Evolutionary conservation across 2,113 vertebrate species (phyloP), one percentile per base, ranked within the genome.

Genomic region (Rousettus leschenaultii): DNA sequence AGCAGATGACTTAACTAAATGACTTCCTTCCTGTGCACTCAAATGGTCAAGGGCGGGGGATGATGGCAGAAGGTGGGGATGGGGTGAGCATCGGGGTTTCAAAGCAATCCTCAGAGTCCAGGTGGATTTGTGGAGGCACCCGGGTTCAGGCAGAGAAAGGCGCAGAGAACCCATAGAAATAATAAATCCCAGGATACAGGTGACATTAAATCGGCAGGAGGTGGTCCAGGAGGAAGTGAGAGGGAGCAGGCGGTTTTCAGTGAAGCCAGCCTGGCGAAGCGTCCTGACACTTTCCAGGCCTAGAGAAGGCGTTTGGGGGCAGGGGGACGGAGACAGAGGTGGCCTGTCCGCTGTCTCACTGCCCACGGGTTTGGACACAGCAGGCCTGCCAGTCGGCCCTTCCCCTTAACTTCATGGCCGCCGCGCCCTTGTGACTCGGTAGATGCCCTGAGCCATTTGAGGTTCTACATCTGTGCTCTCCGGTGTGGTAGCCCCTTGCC

Each of bases 221-320:
- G 14, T 30, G 22, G 57, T 28, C 19, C 19, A 6, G 11, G 28
- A 63, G 10, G 51, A 93, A 59, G 5, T 3, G 16, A 18, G 6
- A 18, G 57, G 15, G 15, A 16, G 21, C 3, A 0, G 3, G 30
- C 14, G 13, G 19, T 14, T n/a, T 35, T 86, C 35, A 3, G 0
- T 2, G 68, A 43, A 12, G 8, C 28, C 35, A 5, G 3, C 19
- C 51, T 83, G 40, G 38, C 8, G 30, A 77, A 66, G 19, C 7
- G 16, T 33, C 2, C 26, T 1, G 86, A 21, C 4, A 45, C 4
- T 7, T 18, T 43, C 30, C 28, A 57, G 71, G 15, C 45, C 83
- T 35, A 11, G 35, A 61, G n/a, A 78, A 45, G 33, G 24, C 8
- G 0, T 43, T 45, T 19, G 59, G 9, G n/a, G n/a, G n/a, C 26